Conservation (phyloP, 2,888 invertebrate species). For the Sipunculus nudus region DNA sequence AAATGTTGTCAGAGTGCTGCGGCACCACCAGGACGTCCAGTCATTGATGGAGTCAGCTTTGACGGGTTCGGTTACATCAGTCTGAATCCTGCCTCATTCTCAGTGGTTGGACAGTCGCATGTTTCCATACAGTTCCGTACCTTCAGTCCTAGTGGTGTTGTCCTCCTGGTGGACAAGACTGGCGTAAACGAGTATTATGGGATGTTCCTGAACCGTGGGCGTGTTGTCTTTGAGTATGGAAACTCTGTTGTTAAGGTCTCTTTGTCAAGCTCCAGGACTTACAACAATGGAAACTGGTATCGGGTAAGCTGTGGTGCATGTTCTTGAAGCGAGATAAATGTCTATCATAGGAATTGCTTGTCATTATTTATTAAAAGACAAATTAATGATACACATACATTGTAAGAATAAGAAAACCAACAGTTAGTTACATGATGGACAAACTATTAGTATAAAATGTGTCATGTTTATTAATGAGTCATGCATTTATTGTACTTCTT, state of each 20-base stretch:
- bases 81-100: slow-evolving; percentile 9
- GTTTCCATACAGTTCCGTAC: slow-evolving; percentile 42
- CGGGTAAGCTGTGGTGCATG: slow-evolving; percentile 33
- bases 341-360: too few relatives aligned
- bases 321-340: too few relatives aligned
- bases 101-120: slow-evolving; percentile 10
- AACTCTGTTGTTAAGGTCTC: background rate
- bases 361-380: too few relatives aligned
- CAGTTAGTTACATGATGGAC: too few relatives aligned
- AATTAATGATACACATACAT: too few relatives aligned
- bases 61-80: slow-evolving; percentile 42
- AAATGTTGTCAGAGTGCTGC: slow-evolving; percentile 39
- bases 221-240: slow-evolving; percentile 24
- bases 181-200: slow-evolving; percentile 19
- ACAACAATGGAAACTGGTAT: slow-evolving; percentile 43
- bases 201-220: slow-evolving; percentile 28
- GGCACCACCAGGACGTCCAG: background rate
- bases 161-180: slow-evolving; percentile 27
- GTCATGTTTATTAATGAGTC: too few relatives aligned
- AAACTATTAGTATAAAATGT: too few relatives aligned
- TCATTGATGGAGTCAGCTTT: slow-evolving; percentile 28
- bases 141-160: slow-evolving; percentile 34
- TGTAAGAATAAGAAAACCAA: too few relatives aligned
- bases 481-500: too few relatives aligned
- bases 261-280: slow-evolving; percentile 14